Evolutionary conservation across 2,113 vertebrate species (phyloP).

Genomic region (Beaufortia kweichowensis): DNA sequence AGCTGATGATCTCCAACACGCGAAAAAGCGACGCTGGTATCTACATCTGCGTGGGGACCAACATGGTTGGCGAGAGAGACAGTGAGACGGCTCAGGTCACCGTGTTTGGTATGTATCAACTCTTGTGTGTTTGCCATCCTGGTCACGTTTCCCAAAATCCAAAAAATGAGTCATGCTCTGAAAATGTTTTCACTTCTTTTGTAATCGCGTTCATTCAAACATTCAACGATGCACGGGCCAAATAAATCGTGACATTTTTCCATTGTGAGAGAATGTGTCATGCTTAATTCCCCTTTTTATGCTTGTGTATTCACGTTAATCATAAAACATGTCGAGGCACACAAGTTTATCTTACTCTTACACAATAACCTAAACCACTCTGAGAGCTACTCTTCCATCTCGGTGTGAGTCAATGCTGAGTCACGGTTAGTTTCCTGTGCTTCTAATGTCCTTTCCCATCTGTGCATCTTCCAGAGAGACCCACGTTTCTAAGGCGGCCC

Average conservation of each 20-base stretch:
- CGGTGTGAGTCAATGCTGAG: not conserved
- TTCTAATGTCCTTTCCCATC: slow-evolving; percentile 2
- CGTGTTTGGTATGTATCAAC: slow-evolving; percentile 85
- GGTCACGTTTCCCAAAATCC: not conserved
- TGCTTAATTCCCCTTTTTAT: slow-evolving; percentile 2
- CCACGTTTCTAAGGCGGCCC: slow-evolving; percentile 90
- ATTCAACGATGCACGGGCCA: not conserved
- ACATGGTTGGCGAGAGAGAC: slow-evolving; percentile 97
- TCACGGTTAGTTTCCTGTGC: not conserved
- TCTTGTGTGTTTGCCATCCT: not conserved
- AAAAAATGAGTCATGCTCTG: not conserved
- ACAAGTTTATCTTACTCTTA: not conserved
- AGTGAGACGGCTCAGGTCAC: slow-evolving; percentile 96
- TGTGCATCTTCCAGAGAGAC: slow-evolving; percentile 80
- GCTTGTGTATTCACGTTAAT: not conserved
- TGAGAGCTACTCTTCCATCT: not conserved
- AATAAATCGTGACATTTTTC: not conserved
- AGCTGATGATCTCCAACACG: slow-evolving; percentile 98
- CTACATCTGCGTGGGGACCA: slow-evolving; percentile 95
- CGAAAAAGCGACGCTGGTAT: slow-evolving; percentile 93
- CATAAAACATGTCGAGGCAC: slow-evolving; percentile 11
- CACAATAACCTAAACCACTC: not conserved
- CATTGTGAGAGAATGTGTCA: slow-evolving; percentile 1
- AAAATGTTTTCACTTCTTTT: too few species aligned
- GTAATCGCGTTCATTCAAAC: not conserved